Evolutionary conservation across 2,113 vertebrate species (phyloP).

Genomic region (Dipodomys stephensi): DNA sequence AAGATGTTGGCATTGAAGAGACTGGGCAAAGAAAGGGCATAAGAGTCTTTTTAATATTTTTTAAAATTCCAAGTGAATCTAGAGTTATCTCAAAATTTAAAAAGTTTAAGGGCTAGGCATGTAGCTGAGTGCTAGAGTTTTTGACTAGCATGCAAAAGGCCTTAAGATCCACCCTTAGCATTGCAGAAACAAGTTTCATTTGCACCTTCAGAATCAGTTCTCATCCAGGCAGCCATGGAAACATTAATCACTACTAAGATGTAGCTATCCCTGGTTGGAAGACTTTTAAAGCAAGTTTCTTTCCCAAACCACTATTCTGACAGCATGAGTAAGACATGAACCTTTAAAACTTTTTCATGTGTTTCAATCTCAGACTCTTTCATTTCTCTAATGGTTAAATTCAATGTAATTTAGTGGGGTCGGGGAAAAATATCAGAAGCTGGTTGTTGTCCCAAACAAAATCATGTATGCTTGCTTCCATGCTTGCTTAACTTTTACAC

Average conservation of each 20-base stretch:
- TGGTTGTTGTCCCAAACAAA: slow-evolving; percentile 63
- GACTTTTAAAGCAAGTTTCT: background rate
- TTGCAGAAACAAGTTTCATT: background rate
- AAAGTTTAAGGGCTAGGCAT: background rate
- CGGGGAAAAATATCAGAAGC: background rate
- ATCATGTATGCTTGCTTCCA: slow-evolving; percentile 22
- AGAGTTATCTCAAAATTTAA: slow-evolving; percentile 6
- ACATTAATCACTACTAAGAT: background rate
- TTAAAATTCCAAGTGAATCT: background rate
- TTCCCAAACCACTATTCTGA: slow-evolving; percentile 17
- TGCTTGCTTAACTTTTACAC: background rate
- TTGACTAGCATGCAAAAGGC: too few relatives aligned
- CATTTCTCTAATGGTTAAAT: slow-evolving; percentile 36
- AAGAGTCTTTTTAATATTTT: background rate
- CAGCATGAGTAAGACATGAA: background rate
- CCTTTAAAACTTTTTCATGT: slow-evolving; percentile 39
- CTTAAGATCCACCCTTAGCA: too few relatives aligned
- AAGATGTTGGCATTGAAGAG: background rate
- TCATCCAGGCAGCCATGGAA: background rate
- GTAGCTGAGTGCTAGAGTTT: too few relatives aligned
- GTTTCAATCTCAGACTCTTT: slow-evolving; percentile 24
- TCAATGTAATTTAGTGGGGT: slow-evolving; percentile 37
- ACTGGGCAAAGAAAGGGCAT: background rate
- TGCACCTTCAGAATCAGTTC: slow-evolving; percentile 2
- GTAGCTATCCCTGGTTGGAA: background rate